Conservation (phyloP, 2,113 vertebrate genomes). For the Gorsachius goisagi region DNA sequence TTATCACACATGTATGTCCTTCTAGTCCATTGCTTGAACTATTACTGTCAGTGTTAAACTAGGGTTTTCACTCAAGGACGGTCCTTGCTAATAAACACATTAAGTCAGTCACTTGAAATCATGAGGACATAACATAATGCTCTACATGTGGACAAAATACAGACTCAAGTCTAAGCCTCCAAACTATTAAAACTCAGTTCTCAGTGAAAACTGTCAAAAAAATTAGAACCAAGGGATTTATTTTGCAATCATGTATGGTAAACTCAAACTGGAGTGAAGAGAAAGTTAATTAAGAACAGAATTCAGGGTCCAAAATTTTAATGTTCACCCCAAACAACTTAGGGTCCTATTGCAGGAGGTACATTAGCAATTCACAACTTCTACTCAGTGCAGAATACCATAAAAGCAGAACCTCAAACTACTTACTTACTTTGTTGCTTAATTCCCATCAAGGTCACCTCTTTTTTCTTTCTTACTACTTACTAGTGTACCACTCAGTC, state of each 20-base stretch:
- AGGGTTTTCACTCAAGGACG: not conserved
- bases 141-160: not conserved
- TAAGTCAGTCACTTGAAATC: not conserved
- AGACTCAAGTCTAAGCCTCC: not conserved
- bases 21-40: not conserved
- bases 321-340: not conserved
- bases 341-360: not conserved
- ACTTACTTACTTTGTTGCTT: not conserved
- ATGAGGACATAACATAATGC: not conserved
- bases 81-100: not conserved
- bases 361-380: not conserved
- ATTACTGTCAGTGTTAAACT: not conserved
- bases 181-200: not conserved
- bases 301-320: not conserved
- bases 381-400: not conserved
- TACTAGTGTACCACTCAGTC: not conserved
- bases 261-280: not conserved
- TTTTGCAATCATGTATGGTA: not conserved
- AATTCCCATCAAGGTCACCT: not conserved
- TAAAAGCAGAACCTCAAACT: not conserved
- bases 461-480: not conserved
- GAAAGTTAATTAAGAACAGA: not conserved
- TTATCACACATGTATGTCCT: not conserved
- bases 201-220: not conserved
- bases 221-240: not conserved